Evolutionary conservation across 2,113 vertebrate genomes (phyloP).

Genomic region (Gallinago paraguaiae): DNA sequence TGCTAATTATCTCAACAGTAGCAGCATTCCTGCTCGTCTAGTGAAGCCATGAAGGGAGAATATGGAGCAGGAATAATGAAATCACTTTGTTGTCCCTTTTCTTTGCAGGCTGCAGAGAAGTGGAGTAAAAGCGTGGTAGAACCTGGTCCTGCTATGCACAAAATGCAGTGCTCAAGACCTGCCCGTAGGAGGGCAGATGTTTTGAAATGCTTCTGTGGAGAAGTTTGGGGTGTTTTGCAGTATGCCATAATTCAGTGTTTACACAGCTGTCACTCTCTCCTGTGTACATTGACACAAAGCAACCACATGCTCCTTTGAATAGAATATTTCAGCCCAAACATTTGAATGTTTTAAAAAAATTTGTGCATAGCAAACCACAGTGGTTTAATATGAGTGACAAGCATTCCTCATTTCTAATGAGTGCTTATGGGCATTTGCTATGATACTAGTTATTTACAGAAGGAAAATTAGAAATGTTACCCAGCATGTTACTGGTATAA

Average conservation of each 20-base stretch:
- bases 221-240: not conserved
- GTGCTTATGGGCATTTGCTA: not conserved
- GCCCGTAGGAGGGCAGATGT: not conserved
- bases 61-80: not conserved
- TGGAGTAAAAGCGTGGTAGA: not conserved
- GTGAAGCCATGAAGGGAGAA: not conserved
- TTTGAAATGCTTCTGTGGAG: not conserved
- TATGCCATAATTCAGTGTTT: not conserved
- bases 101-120: not conserved
- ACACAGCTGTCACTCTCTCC: not conserved
- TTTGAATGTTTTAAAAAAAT: not conserved
- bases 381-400: not conserved
- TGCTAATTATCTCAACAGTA: conserved; percentile 28
- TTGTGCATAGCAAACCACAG: not conserved
- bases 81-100: not conserved
- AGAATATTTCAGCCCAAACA: not conserved
- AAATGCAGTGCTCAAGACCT: not conserved
- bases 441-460: not conserved
- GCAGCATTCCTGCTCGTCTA: not conserved
- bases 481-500: not conserved
- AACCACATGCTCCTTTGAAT: not conserved
- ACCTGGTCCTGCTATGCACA: not conserved
- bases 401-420: not conserved
- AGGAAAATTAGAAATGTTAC: conserved; percentile 6
- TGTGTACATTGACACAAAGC: not conserved